phyloP scores from a whole-genome alignment of 2,888 invertebrate genomes.

The Nebria brevicollis region DNA sequence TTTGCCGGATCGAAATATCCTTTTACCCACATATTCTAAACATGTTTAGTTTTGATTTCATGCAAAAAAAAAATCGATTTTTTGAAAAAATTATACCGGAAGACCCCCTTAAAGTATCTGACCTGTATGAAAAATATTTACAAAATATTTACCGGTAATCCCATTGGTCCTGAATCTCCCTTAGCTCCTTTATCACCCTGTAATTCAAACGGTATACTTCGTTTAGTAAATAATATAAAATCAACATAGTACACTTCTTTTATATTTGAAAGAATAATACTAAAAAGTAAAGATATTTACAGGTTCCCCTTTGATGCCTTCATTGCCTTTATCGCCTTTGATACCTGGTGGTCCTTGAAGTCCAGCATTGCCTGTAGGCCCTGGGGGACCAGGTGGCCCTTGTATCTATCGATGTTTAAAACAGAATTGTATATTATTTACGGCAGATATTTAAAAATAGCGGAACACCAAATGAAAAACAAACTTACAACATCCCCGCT shows the following conservation, averaged over 20 bases:
- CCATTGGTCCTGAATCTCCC: constrained; percentile 94
- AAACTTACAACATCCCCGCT: constrained; percentile 77
- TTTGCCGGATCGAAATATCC: too few species aligned
- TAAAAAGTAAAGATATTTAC: constrained; percentile 66
- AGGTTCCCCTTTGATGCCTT: constrained; percentile 83
- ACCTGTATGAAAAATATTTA: neutral
- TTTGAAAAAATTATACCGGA: too few species aligned
- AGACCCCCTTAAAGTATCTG: neutral
- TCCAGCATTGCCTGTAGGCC: constrained; percentile 75
- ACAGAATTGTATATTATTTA: constrained; percentile 19
- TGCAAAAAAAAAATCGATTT: too few species aligned
- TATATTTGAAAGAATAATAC: constrained; percentile 6
- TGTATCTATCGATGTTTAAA: constrained; percentile 61
- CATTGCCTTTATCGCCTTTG: constrained; percentile 85
- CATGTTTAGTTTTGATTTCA: too few species aligned
- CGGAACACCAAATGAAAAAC: neutral
- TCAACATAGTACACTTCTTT: neutral
- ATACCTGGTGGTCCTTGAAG: constrained; percentile 87
- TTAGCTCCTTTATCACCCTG: constrained; percentile 85
- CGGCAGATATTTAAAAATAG: constrained; percentile 22
- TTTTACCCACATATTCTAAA: too few species aligned
- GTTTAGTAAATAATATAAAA: neutral
- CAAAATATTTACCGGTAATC: constrained; percentile 83
- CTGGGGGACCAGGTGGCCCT: constrained; percentile 82
- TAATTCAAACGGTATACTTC: constrained; percentile 53